Evolutionary conservation across 1,140 invertebrate genomes (phyloP).

Genomic region (Temnothorax longispinosus): DNA sequence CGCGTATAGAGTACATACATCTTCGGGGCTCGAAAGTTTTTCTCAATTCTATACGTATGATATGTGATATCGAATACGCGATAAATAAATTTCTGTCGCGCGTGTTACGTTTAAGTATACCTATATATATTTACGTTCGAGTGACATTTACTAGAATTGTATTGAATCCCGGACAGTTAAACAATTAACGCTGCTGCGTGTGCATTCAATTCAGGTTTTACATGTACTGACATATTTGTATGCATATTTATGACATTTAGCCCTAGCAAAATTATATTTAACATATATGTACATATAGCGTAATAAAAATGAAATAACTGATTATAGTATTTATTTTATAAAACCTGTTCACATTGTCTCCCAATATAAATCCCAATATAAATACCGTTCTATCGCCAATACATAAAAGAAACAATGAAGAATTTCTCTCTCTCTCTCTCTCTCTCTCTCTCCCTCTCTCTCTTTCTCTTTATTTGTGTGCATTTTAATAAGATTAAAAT

Average conservation of each 20-base stretch:
- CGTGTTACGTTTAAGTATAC: not conserved
- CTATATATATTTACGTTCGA: not conserved
- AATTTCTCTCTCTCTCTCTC: not conserved
- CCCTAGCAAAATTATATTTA: not conserved
- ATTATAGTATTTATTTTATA: not conserved
- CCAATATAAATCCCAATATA: not conserved
- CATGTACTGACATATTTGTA: conserved; percentile 48
- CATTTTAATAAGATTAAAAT: conserved; percentile 47
- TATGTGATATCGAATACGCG: not conserved
- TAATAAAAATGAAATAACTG: not conserved
- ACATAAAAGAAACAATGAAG: not conserved
- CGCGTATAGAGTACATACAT: not conserved
- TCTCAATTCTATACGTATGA: not conserved
- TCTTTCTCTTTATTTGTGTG: conserved; percentile 26
- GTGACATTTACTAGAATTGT: not conserved
- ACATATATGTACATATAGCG: not conserved
- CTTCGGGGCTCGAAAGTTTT: not conserved
- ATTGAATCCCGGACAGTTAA: not conserved
- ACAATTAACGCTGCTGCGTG: conserved; percentile 70
- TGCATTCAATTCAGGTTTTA: conserved; percentile 80
- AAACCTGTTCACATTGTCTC: not conserved
- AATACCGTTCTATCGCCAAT: not conserved
- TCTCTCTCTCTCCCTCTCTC: not conserved
- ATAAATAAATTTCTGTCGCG: not conserved
- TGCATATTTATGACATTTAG: not conserved